Evolutionary conservation across 2,113 vertebrate species (phyloP), one percentile per base, ranked within the genome.

Genomic region (Antechinus flavipes): DNA sequence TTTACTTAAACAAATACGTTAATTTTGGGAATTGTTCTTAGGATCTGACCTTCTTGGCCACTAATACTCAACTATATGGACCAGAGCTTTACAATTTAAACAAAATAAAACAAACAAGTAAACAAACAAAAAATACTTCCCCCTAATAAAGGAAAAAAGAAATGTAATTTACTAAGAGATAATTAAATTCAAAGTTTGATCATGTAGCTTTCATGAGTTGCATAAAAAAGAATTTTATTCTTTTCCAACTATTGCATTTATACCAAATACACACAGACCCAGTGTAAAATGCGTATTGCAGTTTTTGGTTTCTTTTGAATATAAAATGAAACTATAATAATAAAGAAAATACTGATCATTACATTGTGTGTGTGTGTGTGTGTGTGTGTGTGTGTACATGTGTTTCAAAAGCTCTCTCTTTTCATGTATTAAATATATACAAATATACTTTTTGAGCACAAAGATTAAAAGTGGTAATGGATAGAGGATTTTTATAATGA

Each of bases 11-110:
- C 54, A 94, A 96, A 94, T 52, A 11, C 90, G 56, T 1, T 49
- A 35, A 90, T 96, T 97, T 53, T 8, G 25, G 24, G 56, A 94
- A 89, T 9, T 93, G 19, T 91, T 97, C 94, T 84, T 94, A 91
- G 76, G 94, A 49, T 16, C 54, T 35, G 61, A 92, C 25, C 92
- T 46, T 47, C 61, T 52, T 89, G 89, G 84, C 42, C 91, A 96
- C 47, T 26, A 50, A 84, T 84, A 42, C 42, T 84, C 42, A 84
- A 84, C 68, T 16, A 84, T 35, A 8, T 42, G 68, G n/a, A 42
- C 35, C 68, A 84, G n/a, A 84, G 19, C 19, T 84, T 42, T 84
- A 84, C 68, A 23, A 84, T 1, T 84, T 84, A 8, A 84, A 52
- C 49, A 49, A 49, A 49, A 49, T 5, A 50, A 50, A 52, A 52